phyloP scores from a whole-genome alignment of 2,113 vertebrate species.

The Ptychochromis oligacanthus region DNA sequence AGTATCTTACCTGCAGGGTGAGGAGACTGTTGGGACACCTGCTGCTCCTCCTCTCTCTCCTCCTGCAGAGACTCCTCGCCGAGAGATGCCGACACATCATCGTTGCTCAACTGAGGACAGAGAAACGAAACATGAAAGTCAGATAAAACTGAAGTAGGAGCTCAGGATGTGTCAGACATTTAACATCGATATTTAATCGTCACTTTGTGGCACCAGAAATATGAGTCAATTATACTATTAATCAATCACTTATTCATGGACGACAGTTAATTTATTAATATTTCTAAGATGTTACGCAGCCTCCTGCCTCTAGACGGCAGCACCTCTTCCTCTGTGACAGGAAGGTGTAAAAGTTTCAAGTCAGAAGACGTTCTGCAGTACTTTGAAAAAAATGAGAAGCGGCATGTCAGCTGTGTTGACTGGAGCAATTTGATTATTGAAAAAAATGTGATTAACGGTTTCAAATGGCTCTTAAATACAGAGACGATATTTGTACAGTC shows the following conservation, averaged over 20 bases:
- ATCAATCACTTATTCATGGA: too few relatives aligned
- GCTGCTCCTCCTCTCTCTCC: slow-evolving; percentile 82
- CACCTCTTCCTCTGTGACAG: neutral
- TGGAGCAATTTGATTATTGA: too few relatives aligned
- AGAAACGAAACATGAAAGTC: neutral
- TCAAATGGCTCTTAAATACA: neutral
- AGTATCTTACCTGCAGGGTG: slow-evolving; percentile 88
- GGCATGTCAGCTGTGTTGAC: too few relatives aligned
- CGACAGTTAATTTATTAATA: accelerated
- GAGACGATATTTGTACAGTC: neutral
- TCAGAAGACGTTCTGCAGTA: too few relatives aligned
- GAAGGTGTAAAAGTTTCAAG: neutral
- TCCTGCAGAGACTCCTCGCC: slow-evolving; percentile 92
- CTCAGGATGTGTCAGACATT: neutral
- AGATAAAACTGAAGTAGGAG: too few relatives aligned
- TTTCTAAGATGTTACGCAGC: accelerated
- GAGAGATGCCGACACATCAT: slow-evolving; percentile 84
- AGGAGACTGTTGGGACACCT: slow-evolving; percentile 66
- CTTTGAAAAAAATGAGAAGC: neutral
- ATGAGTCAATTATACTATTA: too few relatives aligned
- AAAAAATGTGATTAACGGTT: neutral
- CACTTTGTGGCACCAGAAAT: too few relatives aligned
- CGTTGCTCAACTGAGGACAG: slow-evolving; percentile 81
- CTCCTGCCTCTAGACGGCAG: neutral
- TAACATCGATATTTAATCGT: too few relatives aligned